Base-by-base conservation (phyloP, 2,797 vertebrate genomes). In the Silurus lanzhouensis region DNA sequence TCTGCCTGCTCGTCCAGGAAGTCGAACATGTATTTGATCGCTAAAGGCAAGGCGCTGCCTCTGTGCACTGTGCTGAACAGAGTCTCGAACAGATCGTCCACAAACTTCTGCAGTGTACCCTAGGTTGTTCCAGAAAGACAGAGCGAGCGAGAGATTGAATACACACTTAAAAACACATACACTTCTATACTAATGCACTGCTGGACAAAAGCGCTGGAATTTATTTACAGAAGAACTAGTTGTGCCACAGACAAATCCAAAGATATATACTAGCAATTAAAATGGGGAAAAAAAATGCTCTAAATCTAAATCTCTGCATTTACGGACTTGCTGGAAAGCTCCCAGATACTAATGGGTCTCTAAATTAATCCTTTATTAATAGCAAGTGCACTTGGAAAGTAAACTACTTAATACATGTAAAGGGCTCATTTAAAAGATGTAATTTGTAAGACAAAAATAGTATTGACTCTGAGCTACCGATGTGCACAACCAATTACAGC, bases 1-100 rank as follows among this genome's bases (percentile, higher is more conserved):
- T 99, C 98, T 0, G 98, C 98, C 93, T 99, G 98, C 92, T 99
- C 98, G 15, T 99, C 98, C 95, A 99, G 93, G 95, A 99, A 99
- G 87, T 99, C 98, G 7, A 99, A 99, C 98, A 99, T 99, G 93
- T 99, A 99, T 91, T 99, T 99, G 94, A 99, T 99, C 92, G 98
- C 98, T 81, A 99, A 93, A 0, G 98, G 98, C 27, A 99, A 96
- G 0, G 97, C 96, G 38, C 96, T 98, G 90, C 98, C 98, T 60
- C 98, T 92, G 92, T 99, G 97, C 75, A 98, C 98, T 0, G 98
- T 99, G 88, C 98, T 99, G 96, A 99, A 99, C 89, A 99, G 90
- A n/a, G 98, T 99, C 96, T 99, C 98, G 0, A 99, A 99, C 70
- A 99, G 92, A 90, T 99, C 98, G 0, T 99, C 98, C n/a, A 99